Base-by-base conservation (phyloP, 1,140 invertebrate genomes). In the Pollicipes pollicipes region DNA sequence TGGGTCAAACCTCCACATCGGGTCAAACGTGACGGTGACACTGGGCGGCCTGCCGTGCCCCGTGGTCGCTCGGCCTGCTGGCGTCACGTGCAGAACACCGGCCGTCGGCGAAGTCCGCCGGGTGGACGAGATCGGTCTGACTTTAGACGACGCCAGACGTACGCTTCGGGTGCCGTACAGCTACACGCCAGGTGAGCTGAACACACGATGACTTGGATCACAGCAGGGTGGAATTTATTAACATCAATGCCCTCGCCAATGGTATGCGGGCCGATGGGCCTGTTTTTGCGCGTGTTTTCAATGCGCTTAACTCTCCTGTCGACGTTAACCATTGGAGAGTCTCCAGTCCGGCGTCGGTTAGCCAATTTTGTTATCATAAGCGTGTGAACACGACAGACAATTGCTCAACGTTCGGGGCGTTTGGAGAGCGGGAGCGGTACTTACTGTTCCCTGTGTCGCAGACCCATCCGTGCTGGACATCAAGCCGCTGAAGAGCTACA, bases 391-490 rank as follows among this genome's bases (percentile, higher is more conserved):
- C n/a, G n/a, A n/a, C n/a, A n/a, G n/a, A n/a, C n/a, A n/a, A n/a
- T n/a, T n/a, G n/a, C n/a, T n/a, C n/a, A n/a, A n/a, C n/a, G n/a
- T n/a, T n/a, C n/a, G n/a, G n/a, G n/a, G n/a, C n/a, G n/a, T n/a
- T n/a, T n/a, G n/a, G n/a, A n/a, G n/a, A n/a, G n/a, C n/a, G n/a
- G n/a, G n/a, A n/a, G n/a, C n/a, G n/a, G n/a, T 17, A 35, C 17
- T 35, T 35, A 35, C 35, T 8, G 6, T 6, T 35, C 6, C 35
- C 35, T 58, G 24, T 58, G 10, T 21, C 21, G 6, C 45, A 66
- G 93, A 98, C 82, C 95, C 95, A 26, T 90, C 88, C 0, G 90
- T 98, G 70, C 88, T 91, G 85, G 90, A 93, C 81, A 92, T 93
- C 45, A 93, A 94, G 80, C 91, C 91, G 8, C 76, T 93, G 26